Percentiles rank a stretch among this genome's conserved stretches.
Conservation (phyloP, 2,797 vertebrate genomes). For the Lacerta bilineata region DNA sequence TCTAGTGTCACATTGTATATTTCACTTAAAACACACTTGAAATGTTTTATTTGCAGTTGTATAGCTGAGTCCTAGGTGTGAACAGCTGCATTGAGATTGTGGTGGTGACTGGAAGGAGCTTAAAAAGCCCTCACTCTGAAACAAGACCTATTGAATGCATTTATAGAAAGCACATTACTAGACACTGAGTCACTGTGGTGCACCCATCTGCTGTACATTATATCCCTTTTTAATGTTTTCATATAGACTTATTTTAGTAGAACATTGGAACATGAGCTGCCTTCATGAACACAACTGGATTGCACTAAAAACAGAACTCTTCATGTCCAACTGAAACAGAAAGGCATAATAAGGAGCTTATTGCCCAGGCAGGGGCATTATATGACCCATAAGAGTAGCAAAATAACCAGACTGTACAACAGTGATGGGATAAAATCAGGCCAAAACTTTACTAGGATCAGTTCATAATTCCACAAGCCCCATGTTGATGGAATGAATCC, state of each 20-base stretch:
- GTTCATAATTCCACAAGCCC: no score
- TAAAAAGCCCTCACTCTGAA: conserved; percentile 50
- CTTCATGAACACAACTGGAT: neutral
- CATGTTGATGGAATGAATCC: no score
- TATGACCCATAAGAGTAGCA: no score
- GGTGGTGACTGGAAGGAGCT: conserved; percentile 46
- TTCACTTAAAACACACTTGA: no score
- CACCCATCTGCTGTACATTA: conserved; percentile 62
- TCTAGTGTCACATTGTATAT: conserved; percentile 17
- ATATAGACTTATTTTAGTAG: conserved; percentile 36
- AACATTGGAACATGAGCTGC: conserved; percentile 30
- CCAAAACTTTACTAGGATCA: no score
- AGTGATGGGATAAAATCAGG: neutral
- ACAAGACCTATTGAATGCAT: conserved; percentile 54
- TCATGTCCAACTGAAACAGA: neutral
- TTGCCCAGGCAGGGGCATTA: conserved; percentile 8
- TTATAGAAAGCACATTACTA: conserved; percentile 68
- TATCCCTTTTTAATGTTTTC: conserved; percentile 41
- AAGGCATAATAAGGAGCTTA: conserved; percentile 17
- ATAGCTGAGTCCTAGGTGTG: conserved; percentile 24
- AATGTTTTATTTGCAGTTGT: no score
- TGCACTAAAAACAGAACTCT: conserved; percentile 24
- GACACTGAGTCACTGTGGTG: conserved; percentile 67
- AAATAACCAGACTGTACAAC: no score
- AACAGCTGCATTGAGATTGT: conserved; percentile 63